Conservation (phyloP, 2,113 vertebrate genomes). For the Heterochromis multidens region DNA sequence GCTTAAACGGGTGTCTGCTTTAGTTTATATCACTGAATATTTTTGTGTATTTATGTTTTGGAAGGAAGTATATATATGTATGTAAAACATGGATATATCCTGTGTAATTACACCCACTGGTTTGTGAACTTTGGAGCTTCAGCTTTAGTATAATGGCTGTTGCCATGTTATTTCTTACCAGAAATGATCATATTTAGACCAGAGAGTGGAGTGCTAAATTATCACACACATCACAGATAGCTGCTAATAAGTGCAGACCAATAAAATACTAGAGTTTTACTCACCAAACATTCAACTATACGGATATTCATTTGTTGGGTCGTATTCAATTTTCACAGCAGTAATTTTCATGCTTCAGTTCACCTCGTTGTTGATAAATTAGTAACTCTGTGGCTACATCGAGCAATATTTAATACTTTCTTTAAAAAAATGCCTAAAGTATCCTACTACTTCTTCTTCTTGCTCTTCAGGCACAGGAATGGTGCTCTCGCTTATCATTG, state of each 20-base stretch:
- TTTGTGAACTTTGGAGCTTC: too few species aligned
- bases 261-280: neutral
- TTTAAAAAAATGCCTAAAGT: fast-evolving
- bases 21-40: neutral
- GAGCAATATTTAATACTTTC: neutral
- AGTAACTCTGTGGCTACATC: neutral
- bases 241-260: neutral
- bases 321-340: neutral
- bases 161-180: neutral
- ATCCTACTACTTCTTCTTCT: neutral
- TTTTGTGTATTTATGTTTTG: too few species aligned
- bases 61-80: neutral
- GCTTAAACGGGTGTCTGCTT: neutral
- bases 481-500: fast-evolving
- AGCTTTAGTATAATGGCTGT: too few species aligned
- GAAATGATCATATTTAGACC: neutral
- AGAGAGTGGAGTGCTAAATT: neutral
- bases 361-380: neutral
- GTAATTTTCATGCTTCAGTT: neutral
- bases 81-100: neutral
- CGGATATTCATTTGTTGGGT: neutral
- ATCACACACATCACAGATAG: neutral
- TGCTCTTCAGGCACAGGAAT: neutral
- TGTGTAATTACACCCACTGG: neutral
- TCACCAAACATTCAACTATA: neutral